Conservation (phyloP, 37 sponge, comb jelly and placozoan species). For the Beroe forskalii region DNA sequence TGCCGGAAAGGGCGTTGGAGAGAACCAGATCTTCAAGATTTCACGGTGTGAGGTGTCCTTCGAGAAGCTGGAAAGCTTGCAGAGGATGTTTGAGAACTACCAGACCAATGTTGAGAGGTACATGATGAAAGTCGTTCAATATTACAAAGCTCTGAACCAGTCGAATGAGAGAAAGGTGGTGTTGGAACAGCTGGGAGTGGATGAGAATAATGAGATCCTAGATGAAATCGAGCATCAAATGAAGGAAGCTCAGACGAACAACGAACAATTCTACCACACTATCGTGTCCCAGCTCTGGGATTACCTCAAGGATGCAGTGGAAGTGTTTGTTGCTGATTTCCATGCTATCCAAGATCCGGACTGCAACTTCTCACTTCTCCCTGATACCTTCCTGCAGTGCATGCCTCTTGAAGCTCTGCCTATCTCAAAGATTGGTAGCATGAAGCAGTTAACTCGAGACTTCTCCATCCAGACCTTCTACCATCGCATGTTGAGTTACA, state of each 20-base stretch:
- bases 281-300: slow-evolving; percentile 45
- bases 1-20: background rate
- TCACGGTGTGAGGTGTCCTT: slow-evolving; percentile 2
- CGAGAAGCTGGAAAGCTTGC: slow-evolving; percentile 29
- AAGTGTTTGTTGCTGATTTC: background rate
- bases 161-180: background rate
- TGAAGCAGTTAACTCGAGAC: slow-evolving; percentile 18
- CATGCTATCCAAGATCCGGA: background rate
- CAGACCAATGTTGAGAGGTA: background rate
- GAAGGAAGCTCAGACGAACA: background rate
- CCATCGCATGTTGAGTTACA: slow-evolving; percentile 27
- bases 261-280: background rate
- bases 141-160: slow-evolving; percentile 17
- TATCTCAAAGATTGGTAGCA: background rate
- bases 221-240: background rate
- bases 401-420: slow-evolving; percentile 47
- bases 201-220: background rate
- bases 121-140: slow-evolving; percentile 48
- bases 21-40: background rate
- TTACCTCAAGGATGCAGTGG: background rate
- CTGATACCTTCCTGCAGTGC: slow-evolving; percentile 4
- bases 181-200: slow-evolving; percentile 39
- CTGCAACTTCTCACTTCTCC: background rate
- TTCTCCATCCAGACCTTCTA: slow-evolving; percentile 45
- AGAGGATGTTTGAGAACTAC: slow-evolving; percentile 36